Evolutionary conservation across 2,113 vertebrate species (phyloP), one percentile per base, ranked within the genome.

Genomic region (Heterochromis multidens): DNA sequence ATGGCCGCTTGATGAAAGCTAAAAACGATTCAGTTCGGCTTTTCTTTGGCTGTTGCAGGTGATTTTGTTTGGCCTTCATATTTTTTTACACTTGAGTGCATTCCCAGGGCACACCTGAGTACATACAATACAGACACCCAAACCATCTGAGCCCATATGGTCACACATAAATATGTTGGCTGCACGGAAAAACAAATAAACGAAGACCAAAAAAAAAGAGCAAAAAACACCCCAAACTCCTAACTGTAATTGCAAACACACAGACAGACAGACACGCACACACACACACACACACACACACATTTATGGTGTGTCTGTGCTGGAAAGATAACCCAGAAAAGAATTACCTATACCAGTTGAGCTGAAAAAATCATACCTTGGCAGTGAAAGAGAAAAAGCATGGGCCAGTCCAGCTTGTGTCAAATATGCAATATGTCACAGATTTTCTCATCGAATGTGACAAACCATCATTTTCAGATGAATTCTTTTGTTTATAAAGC

Each of bases 281-380:
- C 31, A 80, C 81, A 31, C 25, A 70, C 58, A 59, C 57, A 65
- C 70, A 60, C 35, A 83, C 7, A 19, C 21, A 79, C 74, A 82
- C 60, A 81, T 46, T 81, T 43, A 57, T 40, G 25, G 67, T 79
- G 60, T 35, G 81, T 72, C 93, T 93, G 93, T 79, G 82, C 58
- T 54, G 43, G n/a, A 29, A 84, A 91, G 92, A 94, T 90, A 94
- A 90, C 80, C 77, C 79, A 70, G 43, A 61, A 85, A 88, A n/a
- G 82, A 84, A 93, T 80, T 92, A 93, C 80, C 56, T 81, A 25
- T 79, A 85, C 90, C 62, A 70, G 77, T 83, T 82, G 63, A 81
- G 57, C 54, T 82, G 72, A 27, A 35, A 58, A 77, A 19, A 84
- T 67, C 11, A 49, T 54, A 88, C 49, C 77, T 80, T 46, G 43